Conservation (phyloP, 2,888 invertebrate genomes). For the Coelopa pilipes region DNA sequence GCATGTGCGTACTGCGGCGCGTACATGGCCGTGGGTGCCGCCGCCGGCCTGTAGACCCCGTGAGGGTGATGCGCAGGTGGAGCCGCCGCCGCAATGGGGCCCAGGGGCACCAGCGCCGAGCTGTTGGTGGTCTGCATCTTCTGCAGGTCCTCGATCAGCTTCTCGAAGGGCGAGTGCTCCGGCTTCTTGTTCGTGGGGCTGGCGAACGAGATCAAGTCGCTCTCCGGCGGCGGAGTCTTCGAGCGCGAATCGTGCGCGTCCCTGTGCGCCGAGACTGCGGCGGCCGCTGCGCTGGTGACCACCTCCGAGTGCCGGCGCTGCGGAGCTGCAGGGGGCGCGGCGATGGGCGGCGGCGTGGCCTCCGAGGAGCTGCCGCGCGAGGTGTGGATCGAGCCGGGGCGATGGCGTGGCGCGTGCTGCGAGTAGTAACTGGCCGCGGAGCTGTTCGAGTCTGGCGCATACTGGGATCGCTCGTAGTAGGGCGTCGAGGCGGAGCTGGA, state of each 20-base stretch:
- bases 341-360: conserved; percentile 32
- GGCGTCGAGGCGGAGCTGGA: conserved; percentile 28
- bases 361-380: conserved; percentile 10
- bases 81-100: conserved; percentile 51
- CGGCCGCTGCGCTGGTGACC: conserved; percentile 28
- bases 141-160: conserved; percentile 72
- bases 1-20: conserved; percentile 46
- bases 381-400: conserved; percentile 17
- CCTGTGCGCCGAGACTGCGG: conserved; percentile 7
- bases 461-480: conserved; percentile 40
- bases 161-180: conserved; percentile 71
- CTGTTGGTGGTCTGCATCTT: conserved; percentile 58
- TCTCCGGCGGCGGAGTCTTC: conserved; percentile 60
- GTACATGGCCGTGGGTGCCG: conserved; percentile 37
- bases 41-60: conserved; percentile 36
- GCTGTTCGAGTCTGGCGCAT: conserved; percentile 38
- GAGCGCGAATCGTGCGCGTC: conserved; percentile 45
- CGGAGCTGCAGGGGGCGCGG: conserved; percentile 33
- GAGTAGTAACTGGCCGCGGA: conserved; percentile 44
- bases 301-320: conserved; percentile 58
- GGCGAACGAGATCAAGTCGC: conserved; percentile 78
- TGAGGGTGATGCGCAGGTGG: conserved; percentile 39
- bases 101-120: conserved; percentile 55
- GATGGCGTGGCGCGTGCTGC: conserved; percentile 32
- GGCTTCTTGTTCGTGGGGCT: conserved; percentile 71